phyloP scores from a whole-genome alignment of 2,113 vertebrate species.

The Mugil cephalus region DNA sequence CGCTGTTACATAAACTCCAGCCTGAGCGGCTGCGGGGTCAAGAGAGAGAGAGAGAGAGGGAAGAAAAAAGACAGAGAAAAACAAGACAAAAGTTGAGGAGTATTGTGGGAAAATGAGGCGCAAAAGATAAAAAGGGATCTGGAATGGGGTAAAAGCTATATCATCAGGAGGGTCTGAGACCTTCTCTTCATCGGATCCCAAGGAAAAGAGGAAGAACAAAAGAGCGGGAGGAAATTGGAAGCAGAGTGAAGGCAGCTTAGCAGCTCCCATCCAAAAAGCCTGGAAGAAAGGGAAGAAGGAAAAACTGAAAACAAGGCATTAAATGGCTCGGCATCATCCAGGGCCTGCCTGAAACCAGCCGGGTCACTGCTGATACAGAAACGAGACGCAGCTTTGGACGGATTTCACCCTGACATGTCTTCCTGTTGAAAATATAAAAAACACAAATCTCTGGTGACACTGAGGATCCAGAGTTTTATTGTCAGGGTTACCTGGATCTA shows the following conservation, averaged over 20 bases:
- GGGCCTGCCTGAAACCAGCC: constrained; percentile 42
- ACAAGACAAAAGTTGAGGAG: constrained; percentile 48
- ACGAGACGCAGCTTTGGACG: constrained; percentile 42
- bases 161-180: constrained; percentile 58
- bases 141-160: constrained; percentile 64
- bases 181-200: constrained; percentile 62
- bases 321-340: constrained; percentile 51
- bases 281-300: constrained; percentile 58
- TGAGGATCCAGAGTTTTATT: constrained; percentile 40
- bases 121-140: constrained; percentile 59
- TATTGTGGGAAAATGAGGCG: constrained; percentile 57
- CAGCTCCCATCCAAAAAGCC: constrained; percentile 65
- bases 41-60: constrained; percentile 50
- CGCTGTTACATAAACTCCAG: constrained; percentile 67
- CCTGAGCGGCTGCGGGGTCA: constrained; percentile 45
- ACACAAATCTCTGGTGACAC: constrained; percentile 43
- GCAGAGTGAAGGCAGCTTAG: constrained; percentile 70
- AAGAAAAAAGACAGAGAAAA: constrained; percentile 41
- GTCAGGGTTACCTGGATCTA: constrained; percentile 32
- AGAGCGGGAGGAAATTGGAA: constrained; percentile 77
- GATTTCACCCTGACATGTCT: constrained; percentile 48
- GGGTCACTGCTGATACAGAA: constrained; percentile 43
- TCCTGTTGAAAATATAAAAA: constrained; percentile 32
- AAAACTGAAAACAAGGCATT: constrained; percentile 73
- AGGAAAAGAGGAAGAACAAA: constrained; percentile 67